Conservation (phyloP, 2,113 vertebrate species). For the Labeo rohita region DNA sequence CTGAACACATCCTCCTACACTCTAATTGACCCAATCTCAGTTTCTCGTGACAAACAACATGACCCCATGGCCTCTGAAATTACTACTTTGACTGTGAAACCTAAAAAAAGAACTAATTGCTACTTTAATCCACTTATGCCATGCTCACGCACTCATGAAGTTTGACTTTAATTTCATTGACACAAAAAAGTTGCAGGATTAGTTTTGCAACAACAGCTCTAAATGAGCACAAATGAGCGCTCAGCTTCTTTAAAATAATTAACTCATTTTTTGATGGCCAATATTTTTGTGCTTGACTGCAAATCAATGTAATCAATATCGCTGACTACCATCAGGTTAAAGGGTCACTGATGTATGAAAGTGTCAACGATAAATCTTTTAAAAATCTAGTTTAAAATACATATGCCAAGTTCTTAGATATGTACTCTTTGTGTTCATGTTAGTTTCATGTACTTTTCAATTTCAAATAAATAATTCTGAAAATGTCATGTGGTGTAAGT, state of each 20-base stretch:
- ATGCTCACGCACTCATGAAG: slow-evolving; percentile 10
- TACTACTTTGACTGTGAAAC: slow-evolving; percentile 30
- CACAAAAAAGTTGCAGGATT: not conserved
- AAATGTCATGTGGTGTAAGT: not conserved
- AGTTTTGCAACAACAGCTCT: not conserved
- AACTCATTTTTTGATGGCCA: not conserved
- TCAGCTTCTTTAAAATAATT: not conserved
- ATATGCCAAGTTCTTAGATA: not conserved
- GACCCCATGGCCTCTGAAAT: slow-evolving; percentile 49
- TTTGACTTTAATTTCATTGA: slow-evolving; percentile 19
- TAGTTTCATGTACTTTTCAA: not conserved
- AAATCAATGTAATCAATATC: slow-evolving; percentile 18
- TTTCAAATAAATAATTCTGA: not conserved
- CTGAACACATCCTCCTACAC: slow-evolving; percentile 48
- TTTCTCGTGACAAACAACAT: slow-evolving; percentile 57
- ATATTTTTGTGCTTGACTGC: not conserved
- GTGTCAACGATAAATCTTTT: not conserved
- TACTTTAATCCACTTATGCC: slow-evolving; percentile 21
- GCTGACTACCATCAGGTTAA: not conserved
- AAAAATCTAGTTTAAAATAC: not conserved
- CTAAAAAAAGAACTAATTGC: slow-evolving; percentile 34
- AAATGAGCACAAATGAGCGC: not conserved
- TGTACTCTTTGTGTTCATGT: not conserved
- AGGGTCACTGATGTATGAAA: not conserved
- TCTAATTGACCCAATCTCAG: slow-evolving; percentile 41